phyloP scores from a whole-genome alignment of 2,113 vertebrate species.

The Catharus fuscescens region DNA sequence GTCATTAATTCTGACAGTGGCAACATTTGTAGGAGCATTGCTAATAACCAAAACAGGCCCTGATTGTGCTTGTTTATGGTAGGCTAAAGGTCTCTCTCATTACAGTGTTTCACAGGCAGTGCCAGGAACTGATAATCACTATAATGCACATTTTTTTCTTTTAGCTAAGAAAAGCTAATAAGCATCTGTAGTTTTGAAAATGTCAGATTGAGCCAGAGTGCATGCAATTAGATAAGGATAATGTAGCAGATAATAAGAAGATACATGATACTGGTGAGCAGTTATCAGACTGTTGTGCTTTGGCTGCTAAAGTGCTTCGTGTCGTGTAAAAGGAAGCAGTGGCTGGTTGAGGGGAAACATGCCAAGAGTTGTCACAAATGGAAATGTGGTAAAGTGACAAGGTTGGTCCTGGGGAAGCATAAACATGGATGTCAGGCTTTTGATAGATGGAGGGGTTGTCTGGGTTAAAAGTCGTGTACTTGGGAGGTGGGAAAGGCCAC shows the following conservation, averaged over 20 bases:
- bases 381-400: not conserved
- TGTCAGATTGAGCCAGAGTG: slow-evolving; percentile 38
- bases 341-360: not conserved
- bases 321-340: not conserved
- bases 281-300: slow-evolving; percentile 14
- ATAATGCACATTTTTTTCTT: slow-evolving; percentile 29
- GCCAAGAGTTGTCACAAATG: not conserved
- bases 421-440: not conserved
- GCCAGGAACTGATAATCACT: slow-evolving; percentile 15
- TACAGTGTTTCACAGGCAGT: not conserved
- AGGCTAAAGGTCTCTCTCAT: slow-evolving; percentile 39
- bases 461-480: not conserved
- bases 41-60: slow-evolving; percentile 44
- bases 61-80: slow-evolving; percentile 20
- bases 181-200: slow-evolving; percentile 36
- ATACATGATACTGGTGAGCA: not conserved
- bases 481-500: not conserved
- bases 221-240: slow-evolving; percentile 47
- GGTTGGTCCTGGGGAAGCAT: not conserved
- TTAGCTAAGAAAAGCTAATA: slow-evolving; percentile 41
- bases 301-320: not conserved
- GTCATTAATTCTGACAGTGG: slow-evolving; percentile 35
- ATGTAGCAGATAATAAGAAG: slow-evolving; percentile 31
- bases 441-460: not conserved
- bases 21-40: slow-evolving; percentile 24